phyloP scores from a whole-genome alignment of 2,888 invertebrate genomes.

The Platerodrilus igneus region DNA sequence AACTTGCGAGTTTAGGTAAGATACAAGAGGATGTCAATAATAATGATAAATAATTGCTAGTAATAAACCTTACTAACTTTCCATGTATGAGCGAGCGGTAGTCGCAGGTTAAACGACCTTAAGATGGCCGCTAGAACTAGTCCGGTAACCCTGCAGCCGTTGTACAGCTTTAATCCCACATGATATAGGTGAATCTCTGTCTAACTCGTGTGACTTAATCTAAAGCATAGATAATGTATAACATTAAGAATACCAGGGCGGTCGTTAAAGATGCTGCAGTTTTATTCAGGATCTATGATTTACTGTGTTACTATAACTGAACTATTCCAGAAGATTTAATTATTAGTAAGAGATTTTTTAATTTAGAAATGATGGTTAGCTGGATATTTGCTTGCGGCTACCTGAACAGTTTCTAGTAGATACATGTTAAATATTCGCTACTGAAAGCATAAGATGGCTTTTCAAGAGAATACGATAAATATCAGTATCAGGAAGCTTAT shows the following conservation, averaged over 20 bases:
- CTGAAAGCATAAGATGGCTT: too few species aligned
- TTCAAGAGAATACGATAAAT: too few species aligned
- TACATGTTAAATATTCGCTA: too few species aligned
- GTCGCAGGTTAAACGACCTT: conserved; percentile 31
- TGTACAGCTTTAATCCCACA: conserved; percentile 13
- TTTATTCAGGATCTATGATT: conserved; percentile 34
- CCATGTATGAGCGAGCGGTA: conserved; percentile 25
- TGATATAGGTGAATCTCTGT: conserved; percentile 20
- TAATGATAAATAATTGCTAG: conserved; percentile 30
- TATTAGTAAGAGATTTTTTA: too few species aligned
- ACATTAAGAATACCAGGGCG: conserved; percentile 29
- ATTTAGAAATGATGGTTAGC: too few species aligned
- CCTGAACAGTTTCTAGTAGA: too few species aligned
- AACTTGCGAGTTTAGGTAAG: too few species aligned
- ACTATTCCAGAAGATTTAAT: conserved; percentile 33
- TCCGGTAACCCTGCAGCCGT: conserved; percentile 21
- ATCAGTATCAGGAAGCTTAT: too few species aligned
- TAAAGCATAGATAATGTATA: conserved; percentile 11
- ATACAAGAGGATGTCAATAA: conserved; percentile 30
- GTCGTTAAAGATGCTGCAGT: conserved; percentile 35
- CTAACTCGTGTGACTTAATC: conserved; percentile 14
- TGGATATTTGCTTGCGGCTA: too few species aligned
- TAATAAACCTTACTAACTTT: conserved; percentile 25
- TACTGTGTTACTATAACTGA: conserved; percentile 35
- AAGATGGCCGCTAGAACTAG: conserved; percentile 29